Conservation (phyloP, 2,888 invertebrate genomes). For the Strigamia maritima region DNA sequence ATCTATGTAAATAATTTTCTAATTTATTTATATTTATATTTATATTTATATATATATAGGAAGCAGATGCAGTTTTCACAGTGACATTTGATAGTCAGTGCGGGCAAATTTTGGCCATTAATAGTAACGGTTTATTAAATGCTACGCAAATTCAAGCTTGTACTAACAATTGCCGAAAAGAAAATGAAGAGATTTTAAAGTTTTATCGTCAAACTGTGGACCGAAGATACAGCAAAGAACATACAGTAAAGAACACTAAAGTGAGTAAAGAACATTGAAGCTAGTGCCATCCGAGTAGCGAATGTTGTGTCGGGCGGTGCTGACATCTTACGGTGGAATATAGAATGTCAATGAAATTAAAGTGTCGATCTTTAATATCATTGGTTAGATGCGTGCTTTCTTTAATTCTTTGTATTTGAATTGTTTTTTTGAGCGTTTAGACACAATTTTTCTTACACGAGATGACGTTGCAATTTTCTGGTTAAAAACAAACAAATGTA, state of each 20-base stretch:
- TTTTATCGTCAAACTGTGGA: constrained; percentile 24
- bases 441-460: background rate
- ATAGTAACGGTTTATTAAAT: background rate
- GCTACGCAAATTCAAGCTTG: background rate
- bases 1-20: background rate
- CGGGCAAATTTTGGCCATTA: background rate
- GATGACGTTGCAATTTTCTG: background rate
- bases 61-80: constrained; percentile 15
- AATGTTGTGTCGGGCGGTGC: background rate
- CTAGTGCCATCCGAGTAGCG: background rate
- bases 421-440: background rate
- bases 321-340: background rate
- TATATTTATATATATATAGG: background rate
- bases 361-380: background rate
- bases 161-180: background rate
- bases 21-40: too few species aligned
- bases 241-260: background rate
- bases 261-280: background rate
- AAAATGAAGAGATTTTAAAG: background rate
- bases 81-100: constrained; percentile 18
- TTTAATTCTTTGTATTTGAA: too few species aligned
- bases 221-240: background rate
- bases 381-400: background rate
- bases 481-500: background rate
- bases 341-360: background rate